A percentile compares a stretch with the other conserved stretches of the same genome.
phyloP scores from a whole-genome alignment of 2,113 vertebrate genomes.

The Urocolius indicus region DNA sequence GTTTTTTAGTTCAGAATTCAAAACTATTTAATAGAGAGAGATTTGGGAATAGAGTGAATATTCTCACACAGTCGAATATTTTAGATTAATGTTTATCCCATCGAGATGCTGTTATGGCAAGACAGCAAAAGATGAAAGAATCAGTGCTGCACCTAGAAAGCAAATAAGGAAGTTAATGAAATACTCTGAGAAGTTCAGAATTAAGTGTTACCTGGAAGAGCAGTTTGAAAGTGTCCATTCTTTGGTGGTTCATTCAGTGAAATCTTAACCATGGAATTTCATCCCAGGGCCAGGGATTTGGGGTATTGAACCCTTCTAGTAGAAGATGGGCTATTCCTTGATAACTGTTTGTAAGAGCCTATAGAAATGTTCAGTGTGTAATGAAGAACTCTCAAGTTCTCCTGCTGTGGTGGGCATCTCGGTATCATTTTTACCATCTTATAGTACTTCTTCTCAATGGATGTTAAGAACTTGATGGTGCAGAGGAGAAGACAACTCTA shows the following conservation, averaged over 20 bases:
- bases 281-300: background rate
- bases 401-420: background rate
- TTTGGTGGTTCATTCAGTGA: background rate
- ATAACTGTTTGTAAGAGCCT: background rate
- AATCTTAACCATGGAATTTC: background rate
- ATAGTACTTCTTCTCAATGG: background rate
- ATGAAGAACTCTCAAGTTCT: background rate
- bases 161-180: background rate
- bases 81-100: background rate
- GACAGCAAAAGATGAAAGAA: background rate
- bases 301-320: background rate
- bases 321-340: background rate
- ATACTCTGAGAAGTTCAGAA: background rate
- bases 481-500: background rate
- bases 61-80: background rate
- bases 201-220: background rate
- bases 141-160: background rate
- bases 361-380: background rate
- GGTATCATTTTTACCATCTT: background rate
- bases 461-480: rapidly evolving
- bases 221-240: background rate
- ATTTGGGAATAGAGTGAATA: background rate
- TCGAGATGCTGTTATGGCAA: background rate
- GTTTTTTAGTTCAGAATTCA: background rate
- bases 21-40: background rate